Evolutionary conservation across 2,113 vertebrate species (phyloP), one percentile per base, ranked within the genome.

Genomic region (Mystacornis crossleyi): DNA sequence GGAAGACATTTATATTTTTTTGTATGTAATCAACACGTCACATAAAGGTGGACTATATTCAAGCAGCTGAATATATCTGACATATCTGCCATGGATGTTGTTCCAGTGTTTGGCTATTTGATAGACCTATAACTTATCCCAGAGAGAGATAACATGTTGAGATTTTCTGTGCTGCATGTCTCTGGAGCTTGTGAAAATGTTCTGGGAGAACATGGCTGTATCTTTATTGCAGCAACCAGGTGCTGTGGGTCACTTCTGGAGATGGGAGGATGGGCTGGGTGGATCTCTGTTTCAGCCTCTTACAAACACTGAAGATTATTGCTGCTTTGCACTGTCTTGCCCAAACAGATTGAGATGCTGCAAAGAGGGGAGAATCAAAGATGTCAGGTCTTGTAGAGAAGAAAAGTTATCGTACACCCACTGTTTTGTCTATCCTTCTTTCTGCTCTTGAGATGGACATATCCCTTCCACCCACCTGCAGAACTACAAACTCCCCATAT

Each of bases 141-240:
- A 1, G 38, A 57, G 45, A 29, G 51, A 43, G 29, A 20, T n/a
- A 50, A 8, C 9, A 50, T 2, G 21, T 54, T 2, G 7, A 73
- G 7, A 65, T 77, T 87, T 90, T 67, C 24, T 47, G 6, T 34
- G 40, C 26, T 55, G 26, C 17, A 3, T 5, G 5, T 36, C 26
- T 78, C 31, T 71, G 3, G 2, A 75, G 12, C 8, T 69, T 24
- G 7, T 55, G n/a, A 48, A 33, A 64, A 7, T n/a, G 7, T 48
- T 26, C 55, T 75, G 28, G 45, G 7, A 82, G 48, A 86, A 21
- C 9, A 38, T 29, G 3, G 0, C 14, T 57, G 0, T 1, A 4
- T 3, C 3, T 12, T 69, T n/a, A 16, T 28, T 53, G 28, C 3
- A 7, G 15, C 16, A 25, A 38, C 8, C 17, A 57, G 4, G 26